Base-by-base conservation (phyloP, 2,113 vertebrate species). In the Dasyurus viverrinus region DNA sequence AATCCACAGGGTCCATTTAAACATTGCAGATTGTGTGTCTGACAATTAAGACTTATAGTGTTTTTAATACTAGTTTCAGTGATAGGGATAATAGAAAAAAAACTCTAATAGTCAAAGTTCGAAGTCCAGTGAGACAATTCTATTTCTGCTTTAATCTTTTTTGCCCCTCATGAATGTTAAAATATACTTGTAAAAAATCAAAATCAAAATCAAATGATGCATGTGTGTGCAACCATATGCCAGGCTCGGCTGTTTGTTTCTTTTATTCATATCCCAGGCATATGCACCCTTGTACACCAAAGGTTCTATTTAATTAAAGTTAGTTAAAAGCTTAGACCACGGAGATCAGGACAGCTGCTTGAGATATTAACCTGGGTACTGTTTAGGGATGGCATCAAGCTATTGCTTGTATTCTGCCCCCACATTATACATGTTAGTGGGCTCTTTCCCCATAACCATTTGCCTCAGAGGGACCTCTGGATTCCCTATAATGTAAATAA, bases 1-100 rank as follows among this genome's bases (percentile, higher is more conserved):
- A 99, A 98, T 98, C 98, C 98, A 98, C 98, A 98, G 98, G 98
- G 98, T 97, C 98, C 97, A 98, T 98, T 99, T 98, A 98, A 98
- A 97, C 95, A 97, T 5, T 98, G 97, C 96, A 98, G 97, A 98
- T 97, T 97, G 98, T 97, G 96, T 96, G 97, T 97, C 97, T 97
- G 96, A 98, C 98, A 98, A 98, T 98, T 98, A 98, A 98, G 97
- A 97, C 95, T 95, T 98, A 92, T 46, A 97, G 97, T 94, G 48
- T 54, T 96, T 36, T 22, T 95, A 97, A 97, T 95, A 95, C 55
- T 96, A 95, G 96, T 94, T 97, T 92, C 95, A 96, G 97, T 94
- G 57, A 92, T 92, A 97, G 95, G 96, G 98, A 95, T 54, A 95
- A 93, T 91, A 97, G 90, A 94, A 95, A 97, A 97, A 98, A 97